Base-by-base conservation (phyloP, 2,113 vertebrate species). In the Camelus bactrianus region DNA sequence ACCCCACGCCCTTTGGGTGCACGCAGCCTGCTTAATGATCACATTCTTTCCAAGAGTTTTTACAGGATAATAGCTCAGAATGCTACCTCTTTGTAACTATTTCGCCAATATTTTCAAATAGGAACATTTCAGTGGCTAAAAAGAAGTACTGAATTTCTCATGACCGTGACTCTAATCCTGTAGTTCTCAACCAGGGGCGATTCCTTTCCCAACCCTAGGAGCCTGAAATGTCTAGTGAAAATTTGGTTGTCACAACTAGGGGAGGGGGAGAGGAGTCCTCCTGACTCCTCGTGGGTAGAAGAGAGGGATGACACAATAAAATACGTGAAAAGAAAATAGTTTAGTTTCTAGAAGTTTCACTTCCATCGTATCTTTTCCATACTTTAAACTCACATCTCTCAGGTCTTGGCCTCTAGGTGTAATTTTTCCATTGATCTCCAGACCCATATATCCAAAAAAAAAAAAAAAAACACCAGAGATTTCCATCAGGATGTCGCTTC, bases 1-100 rank as follows among this genome's bases (percentile, higher is more conserved):
- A 32, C 3, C 24, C 19, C 1, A 16, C 12, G 28, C 16, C 42
- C 58, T 90, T 52, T 46, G 11, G 14, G n/a, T n/a, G 12, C n/a
- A 9, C 5, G 4, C 2, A 62, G 19, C 3, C 6, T 64, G 42
- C 20, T 79, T 70, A 67, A 50, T 79, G 19, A 16, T 52, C 80
- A 77, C 65, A 42, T 62, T 20, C 26, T 80, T 79, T 42, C 46
- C 28, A 64, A 73, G 79, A 69, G 4, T 22, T 69, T 82, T 48
- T 87, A 65, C 64, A 76, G 38, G n/a, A 50, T 83, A 80, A 80
- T 90, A 86, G 11, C 60, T 67, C 12, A 89, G 77, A 81, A 92
- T 58, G 14, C 48, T 65, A 56, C 13, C 48, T 3, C 32, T 86
- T 13, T 17, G 24, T 72, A 85, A n/a, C 8, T 58, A 4, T 77